Percentiles rank a stretch among this genome's conserved stretches.
Evolutionary conservation across 1,140 invertebrate genomes (phyloP).

Genomic region (Drosophila nikananu): DNA sequence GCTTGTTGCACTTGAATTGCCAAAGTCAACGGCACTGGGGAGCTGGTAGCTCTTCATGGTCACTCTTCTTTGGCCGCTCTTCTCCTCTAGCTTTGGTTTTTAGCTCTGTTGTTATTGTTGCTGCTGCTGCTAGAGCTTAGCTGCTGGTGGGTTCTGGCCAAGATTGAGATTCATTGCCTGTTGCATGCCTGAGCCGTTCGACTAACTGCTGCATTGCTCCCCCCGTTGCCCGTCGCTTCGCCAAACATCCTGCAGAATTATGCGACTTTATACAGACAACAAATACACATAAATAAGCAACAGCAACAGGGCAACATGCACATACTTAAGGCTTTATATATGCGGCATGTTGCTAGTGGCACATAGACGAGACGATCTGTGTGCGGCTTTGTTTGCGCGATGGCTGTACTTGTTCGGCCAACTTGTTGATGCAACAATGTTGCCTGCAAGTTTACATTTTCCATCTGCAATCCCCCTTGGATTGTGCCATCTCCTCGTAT

Average conservation of each 20-base stretch:
- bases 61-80: neutral
- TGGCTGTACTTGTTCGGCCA: conserved; percentile 63
- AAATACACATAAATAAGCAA: conserved; percentile 32
- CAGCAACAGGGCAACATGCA: conserved; percentile 6
- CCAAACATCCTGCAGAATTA: conserved; percentile 38
- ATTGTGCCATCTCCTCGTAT: neutral
- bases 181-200: conserved; percentile 76
- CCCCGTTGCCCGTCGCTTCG: conserved; percentile 3
- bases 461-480: neutral
- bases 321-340: conserved; percentile 15
- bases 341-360: conserved; percentile 38
- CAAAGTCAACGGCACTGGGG: conserved; percentile 74
- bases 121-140: neutral
- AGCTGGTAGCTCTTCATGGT: conserved; percentile 16
- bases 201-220: conserved; percentile 55
- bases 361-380: conserved; percentile 52
- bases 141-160: conserved; percentile 44
- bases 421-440: conserved; percentile 74
- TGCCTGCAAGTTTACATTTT: conserved; percentile 23
- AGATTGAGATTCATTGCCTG: conserved; percentile 83
- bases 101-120: conserved; percentile 10
- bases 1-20: conserved; percentile 77
- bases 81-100: conserved; percentile 13
- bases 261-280: conserved; percentile 42
- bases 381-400: conserved; percentile 54